phyloP scores from a whole-genome alignment of 2,888 invertebrate species.

The Ophonus ardosiacus region DNA sequence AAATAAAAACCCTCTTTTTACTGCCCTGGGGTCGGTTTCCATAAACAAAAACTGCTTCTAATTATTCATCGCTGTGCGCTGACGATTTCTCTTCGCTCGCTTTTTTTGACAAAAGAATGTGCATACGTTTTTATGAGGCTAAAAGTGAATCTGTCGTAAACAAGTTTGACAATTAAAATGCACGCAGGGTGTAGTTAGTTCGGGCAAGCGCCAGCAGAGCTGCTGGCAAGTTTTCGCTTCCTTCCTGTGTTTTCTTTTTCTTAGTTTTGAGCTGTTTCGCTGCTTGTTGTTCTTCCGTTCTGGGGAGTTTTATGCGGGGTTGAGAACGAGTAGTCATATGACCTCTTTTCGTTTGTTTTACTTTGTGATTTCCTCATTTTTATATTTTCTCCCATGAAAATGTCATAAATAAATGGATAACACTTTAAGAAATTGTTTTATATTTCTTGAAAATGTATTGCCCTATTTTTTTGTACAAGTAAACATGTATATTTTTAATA shows the following conservation, averaged over 20 bases:
- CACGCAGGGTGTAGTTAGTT: constrained; percentile 1
- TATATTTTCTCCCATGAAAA: constrained; percentile 29
- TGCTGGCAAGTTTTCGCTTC: constrained; percentile 54
- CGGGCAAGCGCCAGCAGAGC: constrained; percentile 7
- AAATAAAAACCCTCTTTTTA: constrained; percentile 33
- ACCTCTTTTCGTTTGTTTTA: constrained; percentile 29
- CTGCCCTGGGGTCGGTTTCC: not conserved
- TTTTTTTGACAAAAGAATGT: constrained; percentile 19
- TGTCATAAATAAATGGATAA: constrained; percentile 31
- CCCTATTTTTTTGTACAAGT: not conserved
- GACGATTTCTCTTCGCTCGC: not conserved
- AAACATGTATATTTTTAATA: not conserved
- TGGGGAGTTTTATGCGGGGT: constrained; percentile 16
- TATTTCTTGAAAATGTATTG: not conserved
- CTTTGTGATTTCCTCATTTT: constrained; percentile 22
- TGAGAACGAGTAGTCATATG: not conserved
- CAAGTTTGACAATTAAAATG: constrained; percentile 53
- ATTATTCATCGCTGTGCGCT: constrained; percentile 18
- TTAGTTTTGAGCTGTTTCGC: constrained; percentile 1
- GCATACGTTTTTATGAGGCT: constrained; percentile 38
- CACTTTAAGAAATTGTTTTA: not conserved
- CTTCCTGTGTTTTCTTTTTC: constrained; percentile 44
- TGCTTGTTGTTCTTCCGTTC: constrained; percentile 41
- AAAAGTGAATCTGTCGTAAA: constrained; percentile 59
- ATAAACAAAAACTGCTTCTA: constrained; percentile 29